Base-by-base conservation (phyloP, 1,140 invertebrate species). In the Ceratoteleas bidentatus region DNA sequence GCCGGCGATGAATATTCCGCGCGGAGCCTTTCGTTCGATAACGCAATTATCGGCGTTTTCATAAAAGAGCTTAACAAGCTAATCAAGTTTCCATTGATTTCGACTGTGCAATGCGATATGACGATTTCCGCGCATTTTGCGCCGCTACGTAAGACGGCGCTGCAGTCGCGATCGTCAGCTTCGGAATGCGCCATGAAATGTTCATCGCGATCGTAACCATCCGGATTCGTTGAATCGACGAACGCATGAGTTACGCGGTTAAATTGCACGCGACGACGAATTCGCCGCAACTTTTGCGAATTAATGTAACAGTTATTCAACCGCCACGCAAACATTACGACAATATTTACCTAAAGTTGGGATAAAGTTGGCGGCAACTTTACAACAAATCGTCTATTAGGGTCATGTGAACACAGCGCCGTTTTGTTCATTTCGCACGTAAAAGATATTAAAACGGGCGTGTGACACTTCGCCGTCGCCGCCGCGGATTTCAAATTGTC, bases 51-150 rank as follows among this genome's bases (percentile, higher is more conserved):
- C 38, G 16, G 10, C 52, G 36, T 60, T 70, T 70, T 60, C 36
- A 70, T 53, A 53, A 70, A 70, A 70, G 66, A 70, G 56, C 47
- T 70, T 70, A 70, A 60, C 66, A 70, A 70, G 45, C 60, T 60
- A 70, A 70, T 70, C 24, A 70, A 70, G 56, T 70, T 70, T 70
- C 53, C 66, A 60, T 70, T 60, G 56, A 70, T 70, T 70, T 70
- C 52, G 56, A 70, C 60, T 70, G 15, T 68, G 53, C 58, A 58
- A 52, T 60, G 45, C 56, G 53, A 70, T 60, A 49, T 49, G 13
- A 10, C 40, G 4, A 15, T 49, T 24, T n/a, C n/a, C n/a, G n/a
- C n/a, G n/a, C n/a, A n/a, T n/a, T n/a, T n/a, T n/a, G n/a, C n/a
- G n/a, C n/a, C n/a, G n/a, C n/a, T n/a, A n/a, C n/a, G n/a, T n/a